Base-by-base conservation (phyloP, 1,140 invertebrate genomes). In the Aricia agestis region DNA sequence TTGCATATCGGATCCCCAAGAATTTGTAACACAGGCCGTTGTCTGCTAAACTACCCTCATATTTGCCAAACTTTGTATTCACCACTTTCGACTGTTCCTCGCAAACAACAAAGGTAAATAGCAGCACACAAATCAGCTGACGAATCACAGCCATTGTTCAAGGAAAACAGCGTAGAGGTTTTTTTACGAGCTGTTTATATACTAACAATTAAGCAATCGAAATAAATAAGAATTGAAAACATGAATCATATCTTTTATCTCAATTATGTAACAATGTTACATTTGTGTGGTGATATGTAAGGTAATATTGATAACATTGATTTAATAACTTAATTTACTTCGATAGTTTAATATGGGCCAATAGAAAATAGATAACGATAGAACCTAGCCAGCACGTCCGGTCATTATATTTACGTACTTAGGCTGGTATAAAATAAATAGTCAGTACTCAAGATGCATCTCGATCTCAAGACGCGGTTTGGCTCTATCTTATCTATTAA, bases 1-100 rank as follows among this genome's bases (percentile, higher is more conserved):
- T 72, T 0, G 72, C 89, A 74, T 91, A 91, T 79, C 82, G 75
- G 2, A 91, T 85, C 1, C 87, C 87, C 18, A 83, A 74, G 75
- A 86, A 91, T 76, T 91, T 85, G 69, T 86, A 89, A 71, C 82
- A 89, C 6, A 83, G 31, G 41, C 76, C 83, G 68, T 78, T 87
- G 0, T 67, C 6, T 1, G 81, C 74, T 61, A 89, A 78, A 74
- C 59, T 72, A n/a, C 89, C 89, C 74, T 91, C 84, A 7, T 89
- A 71, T 75, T 83, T 81, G 0, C 89, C 89, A 32, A 89, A 78
- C 58, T 82, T 79, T 0, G 89, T 91, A 3, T 71, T 74, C 9
- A 91, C 81, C 15, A 86, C 80, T 61, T 80, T 76, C 1, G 75
- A 76, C 31, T 77, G 79, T 15, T 85, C 80, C 11, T 77, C 70